These are phyloP conservation scores for Iselma pallidipennis DNA, from an alignment of 2,888 invertebrate species.

Conservation along the genomic window DNA sequence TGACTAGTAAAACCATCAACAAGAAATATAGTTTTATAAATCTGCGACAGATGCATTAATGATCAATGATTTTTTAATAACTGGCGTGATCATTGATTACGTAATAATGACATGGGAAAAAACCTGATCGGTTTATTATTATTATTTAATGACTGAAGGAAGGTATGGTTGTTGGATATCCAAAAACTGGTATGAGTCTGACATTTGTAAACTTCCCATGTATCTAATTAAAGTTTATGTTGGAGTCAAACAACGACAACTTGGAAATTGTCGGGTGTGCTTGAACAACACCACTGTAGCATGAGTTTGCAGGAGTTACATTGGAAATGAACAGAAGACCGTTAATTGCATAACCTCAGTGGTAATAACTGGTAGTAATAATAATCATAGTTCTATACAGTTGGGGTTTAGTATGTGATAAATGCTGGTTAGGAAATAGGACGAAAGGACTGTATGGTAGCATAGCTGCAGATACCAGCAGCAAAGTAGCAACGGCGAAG, in stretches of 20 bases:
- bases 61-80: background rate
- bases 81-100: background rate
- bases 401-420: slow-evolving; percentile 15
- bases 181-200: background rate
- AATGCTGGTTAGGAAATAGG: slow-evolving; percentile 17
- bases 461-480: slow-evolving; percentile 14
- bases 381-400: slow-evolving; percentile 29
- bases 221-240: slow-evolving; percentile 18
- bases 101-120: background rate
- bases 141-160: slow-evolving; percentile 3
- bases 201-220: background rate
- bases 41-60: slow-evolving; percentile 27
- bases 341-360: slow-evolving; percentile 21
- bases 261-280: slow-evolving; percentile 12
- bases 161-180: slow-evolving; percentile 13
- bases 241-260: slow-evolving; percentile 5
- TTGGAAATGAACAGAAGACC: background rate
- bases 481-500: no score
- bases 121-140: background rate
- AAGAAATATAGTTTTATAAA: slow-evolving; percentile 28
- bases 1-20: slow-evolving; percentile 35
- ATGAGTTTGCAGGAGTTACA: background rate
- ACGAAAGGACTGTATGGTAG: slow-evolving; percentile 23
- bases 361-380: slow-evolving; percentile 27
- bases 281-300: background rate